Percentiles rank a stretch among this genome's conserved stretches.
Evolutionary conservation across 92 coral and sea anemone genomes (phyloP).

Genomic region (Plumapathes pennacea): DNA sequence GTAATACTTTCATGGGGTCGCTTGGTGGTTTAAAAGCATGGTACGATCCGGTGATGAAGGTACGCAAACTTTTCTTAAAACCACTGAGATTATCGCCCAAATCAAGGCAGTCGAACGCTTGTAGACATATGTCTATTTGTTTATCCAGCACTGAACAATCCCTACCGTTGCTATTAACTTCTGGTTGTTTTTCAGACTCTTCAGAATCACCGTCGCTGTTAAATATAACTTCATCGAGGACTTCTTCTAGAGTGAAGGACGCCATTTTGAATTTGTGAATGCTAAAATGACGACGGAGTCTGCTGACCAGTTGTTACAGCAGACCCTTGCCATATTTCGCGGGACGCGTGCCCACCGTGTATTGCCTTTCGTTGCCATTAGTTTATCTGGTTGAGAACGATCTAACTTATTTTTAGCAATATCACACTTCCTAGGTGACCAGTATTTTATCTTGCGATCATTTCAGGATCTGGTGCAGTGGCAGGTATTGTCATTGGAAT

Average conservation of each 20-base stretch:
- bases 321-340: conserved; percentile 42
- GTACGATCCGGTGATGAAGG: conserved; percentile 20
- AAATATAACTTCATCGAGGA: conserved; percentile 20
- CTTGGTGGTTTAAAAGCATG: conserved; percentile 46
- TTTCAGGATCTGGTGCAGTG: too few relatives aligned
- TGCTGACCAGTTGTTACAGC: conserved; percentile 27
- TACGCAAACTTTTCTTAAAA: conserved; percentile 30
- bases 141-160: conserved; percentile 21
- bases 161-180: conserved; percentile 1
- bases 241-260: conserved; percentile 4
- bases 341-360: conserved; percentile 32
- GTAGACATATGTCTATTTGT: conserved; percentile 33
- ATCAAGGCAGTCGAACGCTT: conserved; percentile 52
- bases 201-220: conserved; percentile 14
- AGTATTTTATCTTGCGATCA: too few relatives aligned
- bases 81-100: conserved; percentile 36
- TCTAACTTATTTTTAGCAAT: too few relatives aligned
- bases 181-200: conserved; percentile 12
- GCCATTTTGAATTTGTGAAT: conserved; percentile 25
- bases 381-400: too few relatives aligned
- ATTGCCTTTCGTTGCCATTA: background rate
- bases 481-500: too few relatives aligned
- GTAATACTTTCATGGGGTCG: conserved; percentile 46
- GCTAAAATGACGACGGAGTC: conserved; percentile 4
- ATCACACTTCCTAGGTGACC: too few relatives aligned